A percentile compares a stretch with the other conserved stretches of the same genome.
Conservation (phyloP, 2,797 vertebrate genomes). For the Buceros bicornis region DNA sequence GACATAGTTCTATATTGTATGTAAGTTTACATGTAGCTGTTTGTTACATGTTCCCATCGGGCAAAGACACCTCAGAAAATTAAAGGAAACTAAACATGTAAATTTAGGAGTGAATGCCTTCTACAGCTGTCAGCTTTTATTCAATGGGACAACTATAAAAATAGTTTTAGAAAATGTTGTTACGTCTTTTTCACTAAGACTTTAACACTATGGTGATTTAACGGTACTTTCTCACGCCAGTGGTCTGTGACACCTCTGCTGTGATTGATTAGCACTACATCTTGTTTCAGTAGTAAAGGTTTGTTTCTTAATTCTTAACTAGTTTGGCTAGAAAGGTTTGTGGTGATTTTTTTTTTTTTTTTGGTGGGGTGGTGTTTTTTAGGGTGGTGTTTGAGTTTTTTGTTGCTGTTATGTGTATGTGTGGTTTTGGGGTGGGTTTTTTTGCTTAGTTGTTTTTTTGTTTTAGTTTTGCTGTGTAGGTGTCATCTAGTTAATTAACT, state of each 20-base stretch:
- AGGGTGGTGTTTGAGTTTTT: too few relatives aligned
- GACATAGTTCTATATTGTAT: accelerated
- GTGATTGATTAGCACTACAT: neutral
- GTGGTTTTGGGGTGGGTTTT: neutral
- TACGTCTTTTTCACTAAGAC: neutral
- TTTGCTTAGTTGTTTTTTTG: neutral
- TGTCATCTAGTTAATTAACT: neutral
- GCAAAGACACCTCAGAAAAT: neutral
- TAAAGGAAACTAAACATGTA: neutral
- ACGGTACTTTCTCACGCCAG: neutral
- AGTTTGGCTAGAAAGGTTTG: neutral
- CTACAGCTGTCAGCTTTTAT: neutral
- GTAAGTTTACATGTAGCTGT: neutral
- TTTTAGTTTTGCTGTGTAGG: neutral
- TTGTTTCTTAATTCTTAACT: neutral
- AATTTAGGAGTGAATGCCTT: neutral
- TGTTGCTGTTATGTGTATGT: too few relatives aligned
- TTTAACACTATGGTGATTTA: neutral
- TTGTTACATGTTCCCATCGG: neutral
- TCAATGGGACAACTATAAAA: neutral
- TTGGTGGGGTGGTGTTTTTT: neutral
- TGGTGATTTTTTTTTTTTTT: neutral
- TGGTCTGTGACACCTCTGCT: neutral
- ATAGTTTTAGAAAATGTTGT: neutral
- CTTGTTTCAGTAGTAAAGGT: neutral